Evolutionary conservation across 2,888 invertebrate species (phyloP).

Genomic region (Rhingia rostrata): DNA sequence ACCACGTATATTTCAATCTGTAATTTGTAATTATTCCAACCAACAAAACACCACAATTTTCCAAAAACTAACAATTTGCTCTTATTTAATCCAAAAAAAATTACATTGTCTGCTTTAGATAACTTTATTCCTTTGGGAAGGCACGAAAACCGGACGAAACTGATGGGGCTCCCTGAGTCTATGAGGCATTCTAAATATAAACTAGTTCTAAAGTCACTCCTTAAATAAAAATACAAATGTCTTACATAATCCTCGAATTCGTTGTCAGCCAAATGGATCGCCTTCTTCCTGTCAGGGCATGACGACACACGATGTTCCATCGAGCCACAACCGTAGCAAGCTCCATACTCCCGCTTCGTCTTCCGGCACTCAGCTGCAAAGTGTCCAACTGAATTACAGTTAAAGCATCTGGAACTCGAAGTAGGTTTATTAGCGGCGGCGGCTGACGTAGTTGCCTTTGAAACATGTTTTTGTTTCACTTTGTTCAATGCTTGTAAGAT

Average conservation of each 20-base stretch:
- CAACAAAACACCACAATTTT: conserved; percentile 41
- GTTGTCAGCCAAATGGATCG: conserved; percentile 10
- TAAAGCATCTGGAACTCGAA: neutral
- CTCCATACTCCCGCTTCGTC: conserved; percentile 25
- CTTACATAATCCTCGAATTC: neutral
- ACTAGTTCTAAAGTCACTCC: conserved; percentile 9
- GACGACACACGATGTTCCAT: conserved; percentile 2
- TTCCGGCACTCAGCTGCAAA: conserved; percentile 35
- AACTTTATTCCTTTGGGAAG: conserved; percentile 42
- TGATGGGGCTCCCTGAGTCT: conserved; percentile 72
- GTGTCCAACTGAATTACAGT: conserved; percentile 47
- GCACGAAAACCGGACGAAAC: conserved; percentile 32
- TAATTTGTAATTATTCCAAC: conserved; percentile 34
- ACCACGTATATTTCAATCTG: conserved; percentile 26
- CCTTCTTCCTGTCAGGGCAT: conserved; percentile 10
- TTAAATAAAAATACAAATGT: conserved; percentile 7
- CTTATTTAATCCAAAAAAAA: conserved; percentile 62
- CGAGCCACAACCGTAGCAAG: conserved; percentile 33
- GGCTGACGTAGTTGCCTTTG: conserved; percentile 1
- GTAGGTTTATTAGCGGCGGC: neutral
- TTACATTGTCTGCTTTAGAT: neutral
- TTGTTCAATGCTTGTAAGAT: conserved; percentile 9
- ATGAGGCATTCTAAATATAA: conserved; percentile 65
- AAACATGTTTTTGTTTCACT: neutral
- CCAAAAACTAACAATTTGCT: conserved; percentile 49